A percentile compares a stretch with the other conserved stretches of the same genome.
Evolutionary conservation across 2,888 invertebrate genomes (phyloP).

Genomic region (Malachius bipustulatus): DNA sequence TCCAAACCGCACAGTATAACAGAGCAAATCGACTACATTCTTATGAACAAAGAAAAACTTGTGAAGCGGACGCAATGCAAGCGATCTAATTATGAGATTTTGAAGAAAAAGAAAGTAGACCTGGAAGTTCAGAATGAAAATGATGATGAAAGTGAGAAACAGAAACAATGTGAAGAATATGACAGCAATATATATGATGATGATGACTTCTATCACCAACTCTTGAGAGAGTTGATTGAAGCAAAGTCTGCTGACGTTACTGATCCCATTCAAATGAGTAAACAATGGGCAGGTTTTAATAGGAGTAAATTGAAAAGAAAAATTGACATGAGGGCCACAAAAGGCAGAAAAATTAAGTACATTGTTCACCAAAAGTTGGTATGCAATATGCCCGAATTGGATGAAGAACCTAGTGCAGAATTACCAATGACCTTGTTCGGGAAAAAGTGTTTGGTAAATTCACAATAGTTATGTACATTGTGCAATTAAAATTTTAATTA

Average conservation of each 20-base stretch:
- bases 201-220: constrained; percentile 92
- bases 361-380: constrained; percentile 72
- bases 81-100: constrained; percentile 57
- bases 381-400: constrained; percentile 52
- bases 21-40: constrained; percentile 75
- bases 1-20: constrained; percentile 43
- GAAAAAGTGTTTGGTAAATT: too few relatives aligned
- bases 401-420: too few relatives aligned
- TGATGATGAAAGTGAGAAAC: constrained; percentile 14
- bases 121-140: too few relatives aligned
- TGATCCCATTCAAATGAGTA: constrained; percentile 74
- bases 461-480: too few relatives aligned
- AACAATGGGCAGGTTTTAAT: constrained; percentile 86
- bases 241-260: constrained; percentile 73
- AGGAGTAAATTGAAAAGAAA: constrained; percentile 85
- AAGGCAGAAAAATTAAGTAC: constrained; percentile 83
- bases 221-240: constrained; percentile 84
- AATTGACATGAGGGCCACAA: constrained; percentile 87
- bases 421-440: too few relatives aligned
- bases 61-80: constrained; percentile 69
- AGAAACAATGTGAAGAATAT: constrained; percentile 41
- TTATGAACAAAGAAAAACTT: constrained; percentile 65
- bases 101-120: constrained; percentile 42
- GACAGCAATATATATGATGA: constrained; percentile 89
- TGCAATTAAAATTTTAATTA: too few relatives aligned